Conservation (phyloP, 2,888 invertebrate genomes). For the Heliconius sara region DNA sequence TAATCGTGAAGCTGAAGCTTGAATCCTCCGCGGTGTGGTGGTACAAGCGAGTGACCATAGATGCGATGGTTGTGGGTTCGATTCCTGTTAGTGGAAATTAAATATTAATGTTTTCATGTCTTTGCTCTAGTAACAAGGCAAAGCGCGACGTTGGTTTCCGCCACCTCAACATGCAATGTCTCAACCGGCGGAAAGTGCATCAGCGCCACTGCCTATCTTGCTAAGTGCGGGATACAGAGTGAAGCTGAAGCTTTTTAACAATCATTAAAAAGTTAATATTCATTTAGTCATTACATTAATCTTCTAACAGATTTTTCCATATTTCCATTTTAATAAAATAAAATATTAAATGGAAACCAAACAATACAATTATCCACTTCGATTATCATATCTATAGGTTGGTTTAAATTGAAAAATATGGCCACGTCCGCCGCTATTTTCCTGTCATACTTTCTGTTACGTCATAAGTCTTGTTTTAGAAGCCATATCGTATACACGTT, state of each 20-base stretch:
- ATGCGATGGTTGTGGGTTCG: no score
- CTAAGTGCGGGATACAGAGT: background rate
- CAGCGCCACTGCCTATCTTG: no score
- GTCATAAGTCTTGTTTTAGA: constrained; percentile 50
- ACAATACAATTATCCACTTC: constrained; percentile 66
- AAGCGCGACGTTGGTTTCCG: no score
- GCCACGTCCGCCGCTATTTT: constrained; percentile 48
- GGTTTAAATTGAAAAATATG: constrained; percentile 69
- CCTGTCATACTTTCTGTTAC: constrained; percentile 46
- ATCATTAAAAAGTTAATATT: background rate
- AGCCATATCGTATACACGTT: constrained; percentile 42
- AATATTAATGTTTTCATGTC: no score
- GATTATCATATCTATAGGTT: constrained; percentile 65
- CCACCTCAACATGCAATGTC: no score
- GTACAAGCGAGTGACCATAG: no score
- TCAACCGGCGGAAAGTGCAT: no score
- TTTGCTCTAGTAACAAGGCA: no score
- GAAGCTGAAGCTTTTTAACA: background rate
- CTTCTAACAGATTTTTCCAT: background rate
- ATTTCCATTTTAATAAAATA: background rate
- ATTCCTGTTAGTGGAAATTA: no score
- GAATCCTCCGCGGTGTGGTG: no score
- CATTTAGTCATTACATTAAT: background rate
- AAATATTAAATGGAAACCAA: constrained; percentile 56
- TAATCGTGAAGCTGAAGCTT: no score